phyloP scores from a whole-genome alignment of 2,888 invertebrate genomes.

The Ischnura elegans region DNA sequence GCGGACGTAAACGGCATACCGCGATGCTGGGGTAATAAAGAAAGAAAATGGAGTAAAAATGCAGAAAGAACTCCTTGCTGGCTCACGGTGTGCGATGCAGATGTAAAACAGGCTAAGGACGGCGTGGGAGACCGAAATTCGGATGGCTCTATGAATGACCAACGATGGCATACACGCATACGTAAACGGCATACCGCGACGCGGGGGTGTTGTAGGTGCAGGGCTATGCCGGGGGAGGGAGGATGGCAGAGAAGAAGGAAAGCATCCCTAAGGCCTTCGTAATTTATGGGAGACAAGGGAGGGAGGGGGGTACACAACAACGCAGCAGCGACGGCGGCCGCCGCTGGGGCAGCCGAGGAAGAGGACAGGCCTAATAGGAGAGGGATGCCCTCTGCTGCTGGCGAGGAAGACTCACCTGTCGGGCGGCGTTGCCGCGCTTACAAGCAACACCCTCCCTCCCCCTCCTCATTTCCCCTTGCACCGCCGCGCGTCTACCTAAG shows the following conservation, averaged over 20 bases:
- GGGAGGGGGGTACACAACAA: not conserved
- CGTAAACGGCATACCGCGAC: not conserved
- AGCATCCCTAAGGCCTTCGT: constrained; percentile 55
- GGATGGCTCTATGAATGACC: constrained; percentile 4
- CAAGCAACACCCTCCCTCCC: not conserved
- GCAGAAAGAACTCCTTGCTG: too few relatives aligned
- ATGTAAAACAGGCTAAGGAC: too few relatives aligned
- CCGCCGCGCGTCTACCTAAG: not conserved
- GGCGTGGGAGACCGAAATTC: not conserved
- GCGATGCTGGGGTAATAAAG: too few relatives aligned
- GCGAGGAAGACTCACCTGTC: constrained; percentile 64
- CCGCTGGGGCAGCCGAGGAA: constrained; percentile 19
- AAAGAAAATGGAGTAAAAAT: too few relatives aligned
- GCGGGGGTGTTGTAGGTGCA: not conserved
- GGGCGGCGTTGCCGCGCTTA: constrained; percentile 45
- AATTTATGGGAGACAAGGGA: constrained; percentile 63
- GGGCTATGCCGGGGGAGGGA: not conserved
- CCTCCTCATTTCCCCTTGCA: too few relatives aligned
- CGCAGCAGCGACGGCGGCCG: not conserved
- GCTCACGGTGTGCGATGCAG: too few relatives aligned
- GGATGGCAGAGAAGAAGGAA: not conserved
- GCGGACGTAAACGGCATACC: too few relatives aligned
- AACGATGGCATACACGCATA: not conserved
- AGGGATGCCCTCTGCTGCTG: constrained; percentile 53
- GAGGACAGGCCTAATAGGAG: constrained; percentile 64